Conservation (phyloP, 2,888 invertebrate species). For the Arge pagana region DNA sequence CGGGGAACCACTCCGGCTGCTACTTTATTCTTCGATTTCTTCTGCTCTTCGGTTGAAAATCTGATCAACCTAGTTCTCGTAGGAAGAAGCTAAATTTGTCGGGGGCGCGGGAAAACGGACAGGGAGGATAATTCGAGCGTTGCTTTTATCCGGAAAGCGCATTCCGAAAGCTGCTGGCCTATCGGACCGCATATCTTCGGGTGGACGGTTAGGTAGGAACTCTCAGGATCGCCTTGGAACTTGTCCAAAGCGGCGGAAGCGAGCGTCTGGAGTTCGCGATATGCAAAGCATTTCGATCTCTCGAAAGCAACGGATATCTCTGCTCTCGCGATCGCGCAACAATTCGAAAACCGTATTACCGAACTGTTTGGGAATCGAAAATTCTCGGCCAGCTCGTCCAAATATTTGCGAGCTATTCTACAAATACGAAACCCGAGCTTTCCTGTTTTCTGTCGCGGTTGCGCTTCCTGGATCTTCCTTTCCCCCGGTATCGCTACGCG, state of each 20-base stretch:
- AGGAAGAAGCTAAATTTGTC: no score
- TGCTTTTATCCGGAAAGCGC: conserved; percentile 8
- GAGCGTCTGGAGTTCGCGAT: conserved; percentile 45
- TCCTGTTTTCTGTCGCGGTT: no score
- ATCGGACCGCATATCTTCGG: conserved; percentile 14
- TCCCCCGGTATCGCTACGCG: no score
- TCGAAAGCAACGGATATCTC: background rate
- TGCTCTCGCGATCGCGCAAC: conserved; percentile 1
- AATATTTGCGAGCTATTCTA: no score
- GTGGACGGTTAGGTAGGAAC: conserved; percentile 12
- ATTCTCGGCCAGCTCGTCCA: no score
- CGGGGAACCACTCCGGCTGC: no score
- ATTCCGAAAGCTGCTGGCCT: conserved; percentile 6
- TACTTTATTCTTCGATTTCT: no score
- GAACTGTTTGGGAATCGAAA: background rate
- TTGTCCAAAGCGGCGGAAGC: conserved; percentile 48
- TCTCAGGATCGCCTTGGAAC: conserved; percentile 38
- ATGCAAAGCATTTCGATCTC: conserved; percentile 46
- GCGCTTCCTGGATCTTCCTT: no score
- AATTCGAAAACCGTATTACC: conserved; percentile 11
- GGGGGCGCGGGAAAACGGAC: no score
- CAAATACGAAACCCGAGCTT: no score
- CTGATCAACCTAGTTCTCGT: no score
- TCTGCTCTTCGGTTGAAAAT: no score
- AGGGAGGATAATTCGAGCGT: background rate